Percentiles rank a stretch among this genome's conserved stretches.
These are phyloP conservation scores for Drosophila chauvacae DNA, from an alignment of 1,140 invertebrate species.

Conservation along the genomic window DNA sequence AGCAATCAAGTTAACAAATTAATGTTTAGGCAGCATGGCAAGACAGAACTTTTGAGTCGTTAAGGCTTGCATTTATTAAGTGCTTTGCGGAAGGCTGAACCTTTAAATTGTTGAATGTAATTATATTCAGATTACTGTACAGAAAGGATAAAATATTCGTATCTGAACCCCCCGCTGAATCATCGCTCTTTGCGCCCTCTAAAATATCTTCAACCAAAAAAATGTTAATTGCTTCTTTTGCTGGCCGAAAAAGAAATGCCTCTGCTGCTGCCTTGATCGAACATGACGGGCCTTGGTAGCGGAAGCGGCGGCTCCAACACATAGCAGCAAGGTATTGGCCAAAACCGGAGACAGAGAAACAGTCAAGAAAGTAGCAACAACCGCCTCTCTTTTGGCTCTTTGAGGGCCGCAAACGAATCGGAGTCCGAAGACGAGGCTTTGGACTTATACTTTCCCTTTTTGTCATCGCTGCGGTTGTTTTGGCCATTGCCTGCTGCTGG, in stretches of 20 bases:
- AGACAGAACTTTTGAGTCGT: conserved; percentile 22
- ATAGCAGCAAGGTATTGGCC: conserved; percentile 38
- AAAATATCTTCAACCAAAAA: not conserved
- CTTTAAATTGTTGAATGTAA: not conserved
- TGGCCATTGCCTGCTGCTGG: conserved; percentile 22
- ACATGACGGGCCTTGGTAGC: conserved; percentile 45
- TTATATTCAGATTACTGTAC: not conserved
- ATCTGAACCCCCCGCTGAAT: not conserved
- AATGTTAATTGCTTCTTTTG: conserved; percentile 47
- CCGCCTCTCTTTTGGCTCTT: conserved; percentile 38
- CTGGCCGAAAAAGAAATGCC: conserved; percentile 40
- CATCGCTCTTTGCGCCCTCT: conserved; percentile 1
- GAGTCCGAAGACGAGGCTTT: conserved; percentile 62
- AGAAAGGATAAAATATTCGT: not conserved
- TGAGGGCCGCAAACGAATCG: conserved; percentile 46
- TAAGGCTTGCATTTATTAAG: not conserved
- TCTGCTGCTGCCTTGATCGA: conserved; percentile 34
- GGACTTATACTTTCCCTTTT: conserved; percentile 81
- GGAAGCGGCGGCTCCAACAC: conserved; percentile 43
- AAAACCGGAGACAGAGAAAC: conserved; percentile 45
- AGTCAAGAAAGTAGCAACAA: conserved; percentile 57
- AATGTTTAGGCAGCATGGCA: conserved; percentile 7
- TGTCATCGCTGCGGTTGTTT: conserved; percentile 52
- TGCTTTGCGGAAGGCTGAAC: conserved; percentile 1
- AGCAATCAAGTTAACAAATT: conserved; percentile 20